Percentiles rank a stretch among this genome's conserved stretches.
These are phyloP conservation scores for Ormyrus thymus DNA, from an alignment of 2,888 invertebrate species.

Conservation along the genomic window DNA sequence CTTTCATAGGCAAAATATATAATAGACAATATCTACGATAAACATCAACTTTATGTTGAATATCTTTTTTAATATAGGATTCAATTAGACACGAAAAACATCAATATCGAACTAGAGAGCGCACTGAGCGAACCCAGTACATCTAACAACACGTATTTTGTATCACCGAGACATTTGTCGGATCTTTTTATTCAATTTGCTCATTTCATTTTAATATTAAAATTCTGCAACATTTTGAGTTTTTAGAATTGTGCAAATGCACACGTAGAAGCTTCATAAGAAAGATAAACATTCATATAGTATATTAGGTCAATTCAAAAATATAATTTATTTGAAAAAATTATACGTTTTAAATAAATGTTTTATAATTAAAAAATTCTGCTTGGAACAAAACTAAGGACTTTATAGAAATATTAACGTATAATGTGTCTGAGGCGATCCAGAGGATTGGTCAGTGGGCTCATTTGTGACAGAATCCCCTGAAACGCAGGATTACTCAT, in stretches of 20 bases:
- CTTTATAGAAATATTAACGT: too few relatives aligned
- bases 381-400: too few relatives aligned
- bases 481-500: conserved; percentile 51
- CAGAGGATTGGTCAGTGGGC: conserved; percentile 69
- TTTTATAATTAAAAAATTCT: neutral
- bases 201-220: conserved; percentile 41
- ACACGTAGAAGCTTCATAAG: conserved; percentile 19
- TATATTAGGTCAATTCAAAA: neutral
- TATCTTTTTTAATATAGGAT: conserved; percentile 29
- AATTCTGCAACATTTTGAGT: conserved; percentile 13
- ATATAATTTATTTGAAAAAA: neutral
- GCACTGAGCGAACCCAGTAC: conserved; percentile 22
- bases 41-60: conserved; percentile 44
- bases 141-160: conserved; percentile 44
- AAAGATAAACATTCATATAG: conserved; percentile 7
- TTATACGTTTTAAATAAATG: neutral
- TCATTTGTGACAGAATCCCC: conserved; percentile 67
- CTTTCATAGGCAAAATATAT: conserved; percentile 32
- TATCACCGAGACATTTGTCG: conserved; percentile 20
- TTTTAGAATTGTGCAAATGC: conserved; percentile 23
- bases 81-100: conserved; percentile 54
- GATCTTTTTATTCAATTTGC: conserved; percentile 7
- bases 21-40: conserved; percentile 43
- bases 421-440: conserved; percentile 58
- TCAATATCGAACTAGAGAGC: conserved; percentile 61